Percentiles rank a stretch among this genome's conserved stretches.
Evolutionary conservation across 1,140 invertebrate species (phyloP).

Genomic region (Papilio helenus): DNA sequence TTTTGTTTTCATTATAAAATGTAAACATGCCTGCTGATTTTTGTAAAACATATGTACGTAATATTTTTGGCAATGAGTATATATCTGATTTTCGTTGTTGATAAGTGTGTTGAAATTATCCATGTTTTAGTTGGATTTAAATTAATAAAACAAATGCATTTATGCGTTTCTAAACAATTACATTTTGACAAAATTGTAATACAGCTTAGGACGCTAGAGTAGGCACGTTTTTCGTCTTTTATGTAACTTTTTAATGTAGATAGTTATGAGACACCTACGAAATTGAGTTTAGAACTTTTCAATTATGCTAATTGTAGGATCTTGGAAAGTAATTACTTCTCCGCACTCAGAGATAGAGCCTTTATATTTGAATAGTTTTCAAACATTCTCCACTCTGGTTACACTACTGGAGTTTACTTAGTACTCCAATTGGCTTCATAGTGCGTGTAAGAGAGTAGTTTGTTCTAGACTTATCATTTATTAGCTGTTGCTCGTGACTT

Average conservation of each 20-base stretch:
- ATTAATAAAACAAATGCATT: not conserved
- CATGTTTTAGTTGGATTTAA: too few species aligned
- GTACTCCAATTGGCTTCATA: constrained; percentile 61
- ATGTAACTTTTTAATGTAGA: too few species aligned
- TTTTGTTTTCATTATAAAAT: constrained; percentile 57
- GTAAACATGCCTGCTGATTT: constrained; percentile 31
- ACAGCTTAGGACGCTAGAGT: too few species aligned
- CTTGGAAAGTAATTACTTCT: constrained; percentile 17
- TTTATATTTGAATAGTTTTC: constrained; percentile 67
- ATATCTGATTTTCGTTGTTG: not conserved
- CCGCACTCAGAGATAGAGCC: constrained; percentile 54
- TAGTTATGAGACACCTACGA: too few species aligned
- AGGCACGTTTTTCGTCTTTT: too few species aligned
- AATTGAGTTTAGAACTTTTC: not conserved
- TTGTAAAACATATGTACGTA: not conserved
- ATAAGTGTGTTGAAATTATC: not conserved
- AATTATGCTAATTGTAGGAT: constrained; percentile 9
- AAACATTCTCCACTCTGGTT: constrained; percentile 67
- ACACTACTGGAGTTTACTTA: constrained; percentile 60
- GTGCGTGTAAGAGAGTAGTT: constrained; percentile 66
- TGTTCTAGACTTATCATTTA: constrained; percentile 31
- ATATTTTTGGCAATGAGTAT: not conserved
- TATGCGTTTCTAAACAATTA: too few species aligned
- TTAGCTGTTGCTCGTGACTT: not conserved
- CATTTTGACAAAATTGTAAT: too few species aligned